Percentiles rank a stretch among this genome's conserved stretches.
Conservation (phyloP, 92 coral and sea anemone genomes). For the Phenganax subtilis region DNA sequence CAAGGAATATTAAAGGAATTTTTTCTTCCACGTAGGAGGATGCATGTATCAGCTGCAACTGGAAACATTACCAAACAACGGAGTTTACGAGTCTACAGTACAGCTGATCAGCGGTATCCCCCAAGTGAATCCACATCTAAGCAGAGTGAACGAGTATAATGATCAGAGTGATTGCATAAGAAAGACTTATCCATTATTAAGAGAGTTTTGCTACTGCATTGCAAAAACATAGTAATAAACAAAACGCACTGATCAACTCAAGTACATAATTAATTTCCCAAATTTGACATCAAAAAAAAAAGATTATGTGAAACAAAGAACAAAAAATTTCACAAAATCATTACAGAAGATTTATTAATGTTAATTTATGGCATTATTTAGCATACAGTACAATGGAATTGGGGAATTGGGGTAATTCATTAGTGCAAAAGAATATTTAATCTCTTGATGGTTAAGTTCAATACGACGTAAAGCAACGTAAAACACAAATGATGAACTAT, state of each 20-base stretch:
- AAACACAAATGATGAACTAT: not conserved
- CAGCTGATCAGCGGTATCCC: constrained; percentile 41
- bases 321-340: too few species aligned
- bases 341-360: too few species aligned
- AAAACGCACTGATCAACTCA: too few species aligned
- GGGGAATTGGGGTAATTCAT: too few species aligned
- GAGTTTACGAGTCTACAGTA: constrained; percentile 55
- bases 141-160: constrained; percentile 49
- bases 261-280: too few species aligned
- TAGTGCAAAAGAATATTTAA: too few species aligned
- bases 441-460: too few species aligned
- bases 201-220: constrained; percentile 36
- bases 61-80: constrained; percentile 51
- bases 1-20: not conserved
- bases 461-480: too few species aligned
- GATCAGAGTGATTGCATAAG: constrained; percentile 50
- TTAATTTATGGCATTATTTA: too few species aligned
- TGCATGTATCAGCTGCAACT: constrained; percentile 53
- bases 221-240: not conserved
- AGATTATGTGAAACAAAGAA: too few species aligned
- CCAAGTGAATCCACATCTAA: constrained; percentile 48
- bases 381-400: too few species aligned
- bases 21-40: constrained; percentile 31
- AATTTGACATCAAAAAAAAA: too few species aligned
- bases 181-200: constrained; percentile 46